Conservation (phyloP, 2,113 vertebrate species). For the Amphiprion percula region DNA sequence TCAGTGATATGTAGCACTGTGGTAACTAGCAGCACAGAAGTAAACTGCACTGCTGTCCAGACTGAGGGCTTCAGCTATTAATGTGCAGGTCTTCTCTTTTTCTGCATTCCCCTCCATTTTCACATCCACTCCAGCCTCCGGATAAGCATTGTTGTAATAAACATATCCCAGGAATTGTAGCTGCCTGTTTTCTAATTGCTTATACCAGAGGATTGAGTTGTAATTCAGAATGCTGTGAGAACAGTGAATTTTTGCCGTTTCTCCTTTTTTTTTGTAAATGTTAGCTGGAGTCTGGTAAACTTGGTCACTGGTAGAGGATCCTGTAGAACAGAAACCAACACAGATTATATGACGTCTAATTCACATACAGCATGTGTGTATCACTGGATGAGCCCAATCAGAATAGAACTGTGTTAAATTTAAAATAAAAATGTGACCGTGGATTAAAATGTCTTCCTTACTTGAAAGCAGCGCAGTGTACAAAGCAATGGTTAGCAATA, state of each 20-base stretch:
- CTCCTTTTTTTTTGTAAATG: neutral
- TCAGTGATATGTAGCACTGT: slow-evolving; percentile 10
- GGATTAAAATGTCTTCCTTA: neutral
- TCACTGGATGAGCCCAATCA: too few relatives aligned
- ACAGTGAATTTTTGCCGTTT: neutral
- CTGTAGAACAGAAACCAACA: neutral
- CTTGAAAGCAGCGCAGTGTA: neutral
- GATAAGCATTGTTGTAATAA: fast-evolving
- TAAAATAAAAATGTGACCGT: too few relatives aligned
- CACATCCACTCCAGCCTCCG: slow-evolving; percentile 3
- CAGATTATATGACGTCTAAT: too few relatives aligned
- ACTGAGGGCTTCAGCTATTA: slow-evolving; percentile 20
- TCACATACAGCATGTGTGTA: too few relatives aligned
- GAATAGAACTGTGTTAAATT: too few relatives aligned
- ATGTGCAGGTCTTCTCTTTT: neutral
- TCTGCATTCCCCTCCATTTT: neutral
- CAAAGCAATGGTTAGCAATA: neutral
- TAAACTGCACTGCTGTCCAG: slow-evolving; percentile 49
- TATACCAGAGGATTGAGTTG: slow-evolving; percentile 20
- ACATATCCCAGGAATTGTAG: neutral
- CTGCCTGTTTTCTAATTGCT: neutral
- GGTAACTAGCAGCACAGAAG: neutral
- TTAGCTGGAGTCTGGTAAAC: slow-evolving; percentile 2
- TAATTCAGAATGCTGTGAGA: slow-evolving; percentile 15
- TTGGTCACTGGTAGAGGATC: neutral